Percentiles rank a stretch among this genome's conserved stretches.
These are phyloP conservation scores for Theodoxus fluviatilis DNA, from an alignment of 2,888 invertebrate species.

Conservation along the genomic window DNA sequence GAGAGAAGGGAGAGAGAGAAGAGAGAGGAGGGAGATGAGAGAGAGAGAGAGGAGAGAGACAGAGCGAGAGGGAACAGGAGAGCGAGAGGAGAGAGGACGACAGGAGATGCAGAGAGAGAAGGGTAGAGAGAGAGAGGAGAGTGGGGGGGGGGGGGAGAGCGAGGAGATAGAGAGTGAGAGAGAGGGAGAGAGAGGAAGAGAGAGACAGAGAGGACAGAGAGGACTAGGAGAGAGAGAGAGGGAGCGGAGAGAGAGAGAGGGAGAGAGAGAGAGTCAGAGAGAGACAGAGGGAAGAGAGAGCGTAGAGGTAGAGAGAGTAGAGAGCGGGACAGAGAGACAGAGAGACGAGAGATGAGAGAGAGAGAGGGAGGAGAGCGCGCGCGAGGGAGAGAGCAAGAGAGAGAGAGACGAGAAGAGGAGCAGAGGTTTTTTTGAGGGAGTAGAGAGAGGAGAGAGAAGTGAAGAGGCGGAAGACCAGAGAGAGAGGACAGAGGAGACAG, in stretches of 20 bases:
- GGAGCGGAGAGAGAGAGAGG: neutral
- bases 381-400: neutral
- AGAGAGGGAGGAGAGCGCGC: neutral
- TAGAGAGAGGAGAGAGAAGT: constrained; percentile 4
- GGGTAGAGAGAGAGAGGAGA: neutral
- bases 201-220: neutral
- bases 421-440: constrained; percentile 21
- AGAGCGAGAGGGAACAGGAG: neutral
- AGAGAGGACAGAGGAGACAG: constrained; percentile 31
- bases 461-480: constrained; percentile 22
- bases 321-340: neutral
- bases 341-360: neutral
- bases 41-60: neutral
- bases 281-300: neutral
- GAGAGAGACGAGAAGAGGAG: neutral
- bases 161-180: constrained; percentile 2
- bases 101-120: neutral
- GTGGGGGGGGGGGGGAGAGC: too few relatives aligned
- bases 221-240: neutral
- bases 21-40: neutral
- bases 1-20: neutral
- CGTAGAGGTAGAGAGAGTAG: neutral
- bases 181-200: constrained; percentile 9
- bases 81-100: neutral
- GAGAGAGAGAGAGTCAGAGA: neutral